These are phyloP conservation scores for Sinopyrophorus schimmeli DNA, from an alignment of 2,888 invertebrate genomes.

Conservation along the genomic window DNA sequence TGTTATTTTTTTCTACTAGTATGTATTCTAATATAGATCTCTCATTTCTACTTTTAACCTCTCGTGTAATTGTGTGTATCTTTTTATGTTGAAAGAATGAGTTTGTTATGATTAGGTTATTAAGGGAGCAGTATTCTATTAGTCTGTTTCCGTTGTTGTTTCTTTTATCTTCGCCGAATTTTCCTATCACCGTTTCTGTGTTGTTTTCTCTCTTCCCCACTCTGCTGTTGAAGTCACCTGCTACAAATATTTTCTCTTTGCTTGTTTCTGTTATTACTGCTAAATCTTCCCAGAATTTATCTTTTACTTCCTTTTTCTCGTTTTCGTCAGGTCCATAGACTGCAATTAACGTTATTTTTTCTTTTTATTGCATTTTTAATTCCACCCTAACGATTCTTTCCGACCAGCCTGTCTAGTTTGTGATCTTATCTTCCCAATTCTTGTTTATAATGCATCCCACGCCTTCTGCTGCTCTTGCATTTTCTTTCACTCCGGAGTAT, in stretches of 20 bases:
- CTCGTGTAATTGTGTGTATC: background rate
- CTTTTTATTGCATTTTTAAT: slow-evolving; percentile 2
- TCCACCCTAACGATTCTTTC: slow-evolving; percentile 1
- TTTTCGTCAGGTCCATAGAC: slow-evolving; percentile 10
- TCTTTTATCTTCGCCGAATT: background rate
- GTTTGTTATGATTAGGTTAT: background rate
- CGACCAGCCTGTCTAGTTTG: too few relatives aligned
- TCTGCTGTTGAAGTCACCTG: background rate
- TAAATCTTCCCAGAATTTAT: slow-evolving; percentile 5
- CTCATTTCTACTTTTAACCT: slow-evolving; percentile 2
- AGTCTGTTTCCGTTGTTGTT: slow-evolving; percentile 1
- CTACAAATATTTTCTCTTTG: slow-evolving; percentile 8
- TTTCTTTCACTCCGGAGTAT: too few relatives aligned
- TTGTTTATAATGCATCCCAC: too few relatives aligned
- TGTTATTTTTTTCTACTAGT: background rate
- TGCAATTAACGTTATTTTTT: slow-evolving; percentile 4
- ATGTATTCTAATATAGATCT: slow-evolving; percentile 1
- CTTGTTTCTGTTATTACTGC: slow-evolving; percentile 1
- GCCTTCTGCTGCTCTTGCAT: too few relatives aligned
- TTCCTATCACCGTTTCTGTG: background rate
- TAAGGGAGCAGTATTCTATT: slow-evolving; percentile 3
- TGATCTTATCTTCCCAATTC: too few relatives aligned
- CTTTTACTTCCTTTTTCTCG: slow-evolving; percentile 5
- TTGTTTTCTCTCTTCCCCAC: background rate
- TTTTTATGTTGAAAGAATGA: background rate